These are phyloP conservation scores for Rhodophaea formosa DNA, from an alignment of 2,888 invertebrate genomes.

Conservation along the genomic window DNA sequence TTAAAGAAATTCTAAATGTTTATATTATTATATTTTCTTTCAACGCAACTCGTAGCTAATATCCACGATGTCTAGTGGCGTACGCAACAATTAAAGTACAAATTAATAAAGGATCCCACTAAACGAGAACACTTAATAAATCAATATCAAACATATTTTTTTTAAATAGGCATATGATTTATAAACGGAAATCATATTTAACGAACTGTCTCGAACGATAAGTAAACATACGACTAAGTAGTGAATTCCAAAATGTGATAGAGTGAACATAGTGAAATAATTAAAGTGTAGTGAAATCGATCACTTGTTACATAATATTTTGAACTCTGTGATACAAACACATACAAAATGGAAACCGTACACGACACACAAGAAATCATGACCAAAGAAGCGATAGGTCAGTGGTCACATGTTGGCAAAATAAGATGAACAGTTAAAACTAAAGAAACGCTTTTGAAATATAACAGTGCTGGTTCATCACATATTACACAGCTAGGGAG, in stretches of 20 bases:
- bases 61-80: too few relatives aligned
- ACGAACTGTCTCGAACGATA: constrained; percentile 15
- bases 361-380: constrained; percentile 59
- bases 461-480: too few relatives aligned
- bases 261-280: constrained; percentile 15
- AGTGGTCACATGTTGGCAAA: constrained; percentile 40
- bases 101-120: too few relatives aligned
- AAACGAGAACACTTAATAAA: too few relatives aligned
- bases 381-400: constrained; percentile 73
- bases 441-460: too few relatives aligned
- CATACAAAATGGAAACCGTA: constrained; percentile 60
- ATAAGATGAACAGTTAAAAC: constrained; percentile 5
- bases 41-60: too few relatives aligned
- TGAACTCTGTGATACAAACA: constrained; percentile 36
- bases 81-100: too few relatives aligned
- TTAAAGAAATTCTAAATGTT: too few relatives aligned
- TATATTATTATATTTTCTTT: too few relatives aligned
- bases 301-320: constrained; percentile 2
- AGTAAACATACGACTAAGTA: background rate
- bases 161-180: too few relatives aligned
- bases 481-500: too few relatives aligned
- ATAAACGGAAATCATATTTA: constrained; percentile 5
- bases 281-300: constrained; percentile 23
- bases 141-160: too few relatives aligned
- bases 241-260: constrained; percentile 21